Percentiles rank a stretch among this genome's conserved stretches.
These are phyloP conservation scores for Thera obeliscata DNA, from an alignment of 2,888 invertebrate genomes.

Conservation along the genomic window DNA sequence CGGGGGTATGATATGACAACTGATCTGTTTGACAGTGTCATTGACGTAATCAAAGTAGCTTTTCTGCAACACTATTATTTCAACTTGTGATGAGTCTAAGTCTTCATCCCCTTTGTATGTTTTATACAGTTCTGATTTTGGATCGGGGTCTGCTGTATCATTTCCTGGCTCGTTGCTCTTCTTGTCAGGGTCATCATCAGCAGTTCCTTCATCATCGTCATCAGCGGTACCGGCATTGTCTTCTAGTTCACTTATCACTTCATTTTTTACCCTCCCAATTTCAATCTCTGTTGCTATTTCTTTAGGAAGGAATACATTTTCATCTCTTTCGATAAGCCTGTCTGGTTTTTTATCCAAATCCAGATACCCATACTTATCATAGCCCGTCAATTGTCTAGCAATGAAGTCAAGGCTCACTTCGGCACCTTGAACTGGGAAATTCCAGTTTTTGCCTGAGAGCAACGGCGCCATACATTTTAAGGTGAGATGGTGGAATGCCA, in stretches of 20 bases:
- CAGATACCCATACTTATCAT: slow-evolving; percentile 64
- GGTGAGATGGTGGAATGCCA: slow-evolving; percentile 77
- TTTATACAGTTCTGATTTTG: slow-evolving; percentile 7
- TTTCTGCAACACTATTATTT: slow-evolving; percentile 72
- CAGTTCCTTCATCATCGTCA: slow-evolving; percentile 14
- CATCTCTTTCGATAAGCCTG: slow-evolving; percentile 24
- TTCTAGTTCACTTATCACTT: slow-evolving; percentile 43
- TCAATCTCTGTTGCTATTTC: slow-evolving; percentile 3
- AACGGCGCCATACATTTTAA: slow-evolving; percentile 72
- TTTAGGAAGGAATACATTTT: background rate
- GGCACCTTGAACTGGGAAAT: slow-evolving; percentile 70
- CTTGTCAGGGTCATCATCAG: slow-evolving; percentile 15
- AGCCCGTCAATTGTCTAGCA: slow-evolving; percentile 62
- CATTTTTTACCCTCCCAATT: slow-evolving; percentile 46
- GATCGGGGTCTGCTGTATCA: background rate
- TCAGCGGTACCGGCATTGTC: slow-evolving; percentile 14
- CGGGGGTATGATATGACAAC: slow-evolving; percentile 59
- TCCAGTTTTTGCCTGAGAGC: slow-evolving; percentile 67
- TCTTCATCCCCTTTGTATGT: slow-evolving; percentile 71
- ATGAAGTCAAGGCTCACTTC: slow-evolving; percentile 71
- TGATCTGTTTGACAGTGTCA: slow-evolving; percentile 56
- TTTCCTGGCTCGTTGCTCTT: slow-evolving; percentile 7
- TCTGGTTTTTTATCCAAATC: slow-evolving; percentile 56
- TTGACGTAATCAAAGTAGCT: slow-evolving; percentile 73
- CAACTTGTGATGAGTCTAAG: slow-evolving; percentile 75